Percentiles rank a stretch among this genome's conserved stretches.
phyloP scores from a whole-genome alignment of 2,888 invertebrate genomes.

The Byasa hedistus region DNA sequence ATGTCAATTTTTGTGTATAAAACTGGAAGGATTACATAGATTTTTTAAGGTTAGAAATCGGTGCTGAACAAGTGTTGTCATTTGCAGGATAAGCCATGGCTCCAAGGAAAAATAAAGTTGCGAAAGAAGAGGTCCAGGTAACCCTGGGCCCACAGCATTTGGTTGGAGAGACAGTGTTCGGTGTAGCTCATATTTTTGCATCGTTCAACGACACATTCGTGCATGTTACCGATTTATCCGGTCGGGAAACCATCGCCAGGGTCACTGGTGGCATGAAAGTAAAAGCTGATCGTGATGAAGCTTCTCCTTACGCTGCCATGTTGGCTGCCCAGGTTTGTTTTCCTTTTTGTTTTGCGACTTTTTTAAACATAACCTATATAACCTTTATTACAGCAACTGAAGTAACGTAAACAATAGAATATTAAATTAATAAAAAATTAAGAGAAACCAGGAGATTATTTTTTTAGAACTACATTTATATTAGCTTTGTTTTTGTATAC shows the following conservation, averaged over 20 bases:
- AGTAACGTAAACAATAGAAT: no score
- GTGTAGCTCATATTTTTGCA: slow-evolving; percentile 99
- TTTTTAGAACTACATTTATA: no score
- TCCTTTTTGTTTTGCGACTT: not conserved
- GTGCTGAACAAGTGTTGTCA: slow-evolving; percentile 67
- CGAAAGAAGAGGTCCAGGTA: slow-evolving; percentile 98
- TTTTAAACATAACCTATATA: not conserved
- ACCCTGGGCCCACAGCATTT: slow-evolving; percentile 97
- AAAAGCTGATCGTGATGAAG: slow-evolving; percentile 99
- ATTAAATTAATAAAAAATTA: no score
- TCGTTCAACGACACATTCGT: slow-evolving; percentile 99
- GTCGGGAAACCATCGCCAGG: slow-evolving; percentile 95
- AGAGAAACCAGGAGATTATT: no score
- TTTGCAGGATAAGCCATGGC: slow-evolving; percentile 87
- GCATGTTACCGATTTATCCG: slow-evolving; percentile 99
- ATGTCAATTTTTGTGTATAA: slow-evolving; percentile 34
- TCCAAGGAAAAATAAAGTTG: slow-evolving; percentile 97
- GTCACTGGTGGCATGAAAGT: slow-evolving; percentile 99
- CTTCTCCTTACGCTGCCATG: slow-evolving; percentile 99
- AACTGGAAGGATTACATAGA: slow-evolving; percentile 58
- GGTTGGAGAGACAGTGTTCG: slow-evolving; percentile 98
- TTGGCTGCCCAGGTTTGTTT: slow-evolving; percentile 95
- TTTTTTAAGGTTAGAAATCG: slow-evolving; percentile 64
- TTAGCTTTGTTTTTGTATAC: no score
- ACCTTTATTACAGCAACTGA: not conserved